A percentile compares a stretch with the other conserved stretches of the same genome.
These are phyloP conservation scores for Chrysopilus asiliformis DNA, from an alignment of 2,888 invertebrate species.

Conservation along the genomic window DNA sequence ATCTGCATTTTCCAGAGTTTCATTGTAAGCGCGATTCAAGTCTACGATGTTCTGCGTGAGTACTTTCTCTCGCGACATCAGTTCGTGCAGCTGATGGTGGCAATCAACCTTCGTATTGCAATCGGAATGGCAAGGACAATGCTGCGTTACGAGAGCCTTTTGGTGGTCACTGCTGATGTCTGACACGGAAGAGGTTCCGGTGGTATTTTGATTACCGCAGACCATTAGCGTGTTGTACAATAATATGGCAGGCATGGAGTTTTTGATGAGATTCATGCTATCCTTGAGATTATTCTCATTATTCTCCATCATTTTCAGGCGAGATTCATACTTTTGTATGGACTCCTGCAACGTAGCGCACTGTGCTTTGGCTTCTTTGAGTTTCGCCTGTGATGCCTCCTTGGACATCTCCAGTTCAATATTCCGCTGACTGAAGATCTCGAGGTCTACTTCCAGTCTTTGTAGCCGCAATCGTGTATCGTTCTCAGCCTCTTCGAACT, in stretches of 20 bases:
- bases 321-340: slow-evolving; percentile 43
- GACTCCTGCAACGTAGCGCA: slow-evolving; percentile 39
- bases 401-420: slow-evolving; percentile 43
- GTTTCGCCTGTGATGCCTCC: slow-evolving; percentile 44
- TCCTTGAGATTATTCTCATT: slow-evolving; percentile 39
- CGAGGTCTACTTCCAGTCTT: slow-evolving; percentile 49
- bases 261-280: slow-evolving; percentile 44
- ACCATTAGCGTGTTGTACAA: slow-evolving; percentile 41
- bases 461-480: slow-evolving; percentile 42
- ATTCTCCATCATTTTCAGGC: slow-evolving; percentile 39
- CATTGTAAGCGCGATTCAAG: slow-evolving; percentile 51
- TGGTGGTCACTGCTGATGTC: slow-evolving; percentile 11
- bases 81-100: slow-evolving; percentile 9
- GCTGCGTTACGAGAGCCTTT: not conserved
- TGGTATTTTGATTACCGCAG: not conserved
- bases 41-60: slow-evolving; percentile 37
- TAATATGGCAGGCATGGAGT: slow-evolving; percentile 48
- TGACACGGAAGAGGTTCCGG: too few species aligned
- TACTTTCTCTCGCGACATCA: slow-evolving; percentile 15
- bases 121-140: not conserved
- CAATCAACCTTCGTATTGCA: not conserved
- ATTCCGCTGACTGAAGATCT: slow-evolving; percentile 39
- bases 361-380: slow-evolving; percentile 38
- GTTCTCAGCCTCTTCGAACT: slow-evolving; percentile 62
- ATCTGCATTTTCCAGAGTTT: slow-evolving; percentile 57